Evolutionary conservation across 64 coral and sea anemone species (phyloP).

Genomic region (Acropora yongei): DNA sequence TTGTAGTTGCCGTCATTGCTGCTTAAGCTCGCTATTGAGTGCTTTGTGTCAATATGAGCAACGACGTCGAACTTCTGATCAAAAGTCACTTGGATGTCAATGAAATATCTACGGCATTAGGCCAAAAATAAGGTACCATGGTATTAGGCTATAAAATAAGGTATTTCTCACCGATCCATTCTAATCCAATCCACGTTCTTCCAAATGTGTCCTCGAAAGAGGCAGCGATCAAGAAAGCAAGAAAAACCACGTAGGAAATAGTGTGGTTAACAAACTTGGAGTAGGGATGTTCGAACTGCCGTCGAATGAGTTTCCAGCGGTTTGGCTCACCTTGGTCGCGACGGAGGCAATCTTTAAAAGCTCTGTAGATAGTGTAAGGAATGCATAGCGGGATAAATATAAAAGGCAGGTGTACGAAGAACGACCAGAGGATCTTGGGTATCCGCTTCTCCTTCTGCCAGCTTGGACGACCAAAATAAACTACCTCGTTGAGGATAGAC

Average conservation of each 20-base stretch:
- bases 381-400: background rate
- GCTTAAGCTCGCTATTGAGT: too few relatives aligned
- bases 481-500: background rate
- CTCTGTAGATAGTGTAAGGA: background rate
- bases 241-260: slow-evolving; percentile 33
- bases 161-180: background rate
- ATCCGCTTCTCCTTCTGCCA: background rate
- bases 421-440: background rate
- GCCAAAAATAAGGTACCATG: too few relatives aligned
- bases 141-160: too few relatives aligned
- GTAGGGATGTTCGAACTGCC: slow-evolving; percentile 28
- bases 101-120: too few relatives aligned
- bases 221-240: background rate
- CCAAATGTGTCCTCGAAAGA: background rate
- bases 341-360: background rate
- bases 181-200: background rate
- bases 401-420: background rate
- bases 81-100: too few relatives aligned
- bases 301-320: background rate
- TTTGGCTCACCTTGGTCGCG: background rate
- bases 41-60: too few relatives aligned
- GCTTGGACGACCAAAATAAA: background rate
- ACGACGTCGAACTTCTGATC: too few relatives aligned
- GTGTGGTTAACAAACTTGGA: slow-evolving; percentile 64
- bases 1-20: too few relatives aligned